Percentiles rank a stretch among this genome's conserved stretches.
Evolutionary conservation across 1,140 invertebrate species (phyloP).

Genomic region (Ericerus pela): DNA sequence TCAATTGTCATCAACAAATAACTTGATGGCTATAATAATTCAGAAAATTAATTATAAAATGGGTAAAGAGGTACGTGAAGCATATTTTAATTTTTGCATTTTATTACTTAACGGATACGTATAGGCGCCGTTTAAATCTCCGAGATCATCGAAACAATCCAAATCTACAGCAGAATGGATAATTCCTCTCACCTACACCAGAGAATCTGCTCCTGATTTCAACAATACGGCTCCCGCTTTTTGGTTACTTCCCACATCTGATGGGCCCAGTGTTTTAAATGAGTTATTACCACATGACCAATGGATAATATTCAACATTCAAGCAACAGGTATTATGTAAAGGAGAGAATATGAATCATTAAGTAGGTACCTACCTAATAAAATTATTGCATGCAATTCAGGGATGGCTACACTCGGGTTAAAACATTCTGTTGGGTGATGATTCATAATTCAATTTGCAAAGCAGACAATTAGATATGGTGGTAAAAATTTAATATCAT

Average conservation of each 20-base stretch:
- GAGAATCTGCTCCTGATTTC: conserved; percentile 43
- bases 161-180: conserved; percentile 45
- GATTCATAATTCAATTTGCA: neutral
- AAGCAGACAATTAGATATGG: neutral
- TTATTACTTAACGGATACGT: no score
- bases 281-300: conserved; percentile 36
- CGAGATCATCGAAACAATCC: conserved; percentile 24
- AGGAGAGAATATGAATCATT: no score
- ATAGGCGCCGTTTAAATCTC: conserved; percentile 23
- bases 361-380: neutral
- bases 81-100: no score
- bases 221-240: conserved; percentile 45
- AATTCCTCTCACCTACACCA: conserved; percentile 67
- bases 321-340: conserved; percentile 49
- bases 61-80: no score
- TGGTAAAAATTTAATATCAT: neutral
- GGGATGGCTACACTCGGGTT: neutral
- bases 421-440: neutral
- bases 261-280: conserved; percentile 24
- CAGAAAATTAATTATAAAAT: neutral
- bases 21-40: neutral
- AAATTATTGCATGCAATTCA: neutral
- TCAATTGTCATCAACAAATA: neutral
- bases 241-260: conserved; percentile 44
- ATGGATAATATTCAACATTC: conserved; percentile 65